Evolutionary conservation across 2,113 vertebrate genomes (phyloP), one percentile per base, ranked within the genome.

Genomic region (Craseonycteris thonglongyai): DNA sequence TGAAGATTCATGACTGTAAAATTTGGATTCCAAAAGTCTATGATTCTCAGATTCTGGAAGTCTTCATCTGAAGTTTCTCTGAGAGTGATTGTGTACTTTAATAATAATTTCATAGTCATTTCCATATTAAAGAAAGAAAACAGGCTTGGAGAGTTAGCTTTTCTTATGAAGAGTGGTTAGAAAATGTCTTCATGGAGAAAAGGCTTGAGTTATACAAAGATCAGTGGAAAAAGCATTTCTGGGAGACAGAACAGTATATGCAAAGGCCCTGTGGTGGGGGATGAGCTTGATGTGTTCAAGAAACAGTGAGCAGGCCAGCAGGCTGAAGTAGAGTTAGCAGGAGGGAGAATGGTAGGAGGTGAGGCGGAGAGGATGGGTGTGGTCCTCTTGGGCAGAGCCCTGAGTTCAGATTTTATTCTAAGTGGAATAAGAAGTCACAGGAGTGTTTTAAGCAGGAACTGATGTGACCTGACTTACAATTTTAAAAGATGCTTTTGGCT

Each of bases 21-120:
- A 66, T 42, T 65, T 61, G 33, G 24, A 30, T 82, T 54, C 66
- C 38, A 76, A 59, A 71, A 61, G 40, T n/a, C 19, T 47, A 56
- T 35, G 63, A 72, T 40, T 90, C 40, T 92, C 49, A 54, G 28
- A n/a, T 68, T 87, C 40, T 90, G 49, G 35, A 78, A 68, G 14
- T 58, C 54, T 81, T 40, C 3, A 12, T 30, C 24, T 66, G 82
- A 76, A 65, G 68, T 51, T 86, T 66, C n/a, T 71, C 45, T 61
- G 47, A 78, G 68, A 76, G 22, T 61, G n/a, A 58, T 4, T 65
- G 74, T 88, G 28, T 21, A 45, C 6, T n/a, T 51, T 79, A 49
- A 56, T 26, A 40, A 21, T 35, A 33, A 81, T 63, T 84, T 84
- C 6, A 58, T 28, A 85, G 30, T 81, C 88, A 56, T 21, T 47